Conservation (phyloP, 2,888 invertebrate genomes). For the Operophtera brumata region DNA sequence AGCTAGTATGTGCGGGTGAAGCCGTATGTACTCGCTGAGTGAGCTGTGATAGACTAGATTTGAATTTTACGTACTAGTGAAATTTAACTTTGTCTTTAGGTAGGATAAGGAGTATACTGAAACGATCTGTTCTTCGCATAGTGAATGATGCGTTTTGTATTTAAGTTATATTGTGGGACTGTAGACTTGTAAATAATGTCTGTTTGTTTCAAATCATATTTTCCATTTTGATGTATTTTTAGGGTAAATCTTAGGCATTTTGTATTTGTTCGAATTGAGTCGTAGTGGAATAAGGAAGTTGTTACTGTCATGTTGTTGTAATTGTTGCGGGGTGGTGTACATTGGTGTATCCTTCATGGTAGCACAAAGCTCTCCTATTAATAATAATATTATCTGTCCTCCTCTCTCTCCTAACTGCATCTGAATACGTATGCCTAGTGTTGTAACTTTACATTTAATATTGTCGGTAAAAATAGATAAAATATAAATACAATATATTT, state of each 20-base stretch:
- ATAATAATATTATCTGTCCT: slow-evolving; percentile 15
- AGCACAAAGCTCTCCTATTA: slow-evolving; percentile 21
- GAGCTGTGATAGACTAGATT: slow-evolving; percentile 77
- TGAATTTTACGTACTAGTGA: slow-evolving; percentile 61
- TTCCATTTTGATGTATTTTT: slow-evolving; percentile 77
- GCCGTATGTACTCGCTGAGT: slow-evolving; percentile 59
- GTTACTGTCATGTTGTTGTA: slow-evolving; percentile 62
- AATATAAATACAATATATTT: slow-evolving; percentile 54
- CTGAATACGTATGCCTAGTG: slow-evolving; percentile 24
- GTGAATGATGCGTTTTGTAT: slow-evolving; percentile 49
- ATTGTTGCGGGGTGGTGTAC: slow-evolving; percentile 58
- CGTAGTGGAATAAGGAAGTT: slow-evolving; percentile 59
- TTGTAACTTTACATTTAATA: slow-evolving; percentile 16
- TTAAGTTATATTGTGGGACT: slow-evolving; percentile 67
- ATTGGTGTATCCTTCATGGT: slow-evolving; percentile 43
- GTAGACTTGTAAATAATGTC: slow-evolving; percentile 68
- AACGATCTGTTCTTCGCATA: slow-evolving; percentile 51
- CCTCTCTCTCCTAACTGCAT: slow-evolving; percentile 25
- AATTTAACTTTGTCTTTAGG: slow-evolving; percentile 57
- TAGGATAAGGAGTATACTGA: slow-evolving; percentile 60
- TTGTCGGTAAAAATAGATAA: slow-evolving; percentile 29
- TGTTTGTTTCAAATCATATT: slow-evolving; percentile 61
- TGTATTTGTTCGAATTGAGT: slow-evolving; percentile 68
- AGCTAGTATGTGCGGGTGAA: slow-evolving; percentile 33
- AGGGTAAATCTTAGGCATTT: slow-evolving; percentile 73